A percentile compares a stretch with the other conserved stretches of the same genome.
phyloP scores from a whole-genome alignment of 2,113 vertebrate species.

The Ibidorhyncha struthersii region DNA sequence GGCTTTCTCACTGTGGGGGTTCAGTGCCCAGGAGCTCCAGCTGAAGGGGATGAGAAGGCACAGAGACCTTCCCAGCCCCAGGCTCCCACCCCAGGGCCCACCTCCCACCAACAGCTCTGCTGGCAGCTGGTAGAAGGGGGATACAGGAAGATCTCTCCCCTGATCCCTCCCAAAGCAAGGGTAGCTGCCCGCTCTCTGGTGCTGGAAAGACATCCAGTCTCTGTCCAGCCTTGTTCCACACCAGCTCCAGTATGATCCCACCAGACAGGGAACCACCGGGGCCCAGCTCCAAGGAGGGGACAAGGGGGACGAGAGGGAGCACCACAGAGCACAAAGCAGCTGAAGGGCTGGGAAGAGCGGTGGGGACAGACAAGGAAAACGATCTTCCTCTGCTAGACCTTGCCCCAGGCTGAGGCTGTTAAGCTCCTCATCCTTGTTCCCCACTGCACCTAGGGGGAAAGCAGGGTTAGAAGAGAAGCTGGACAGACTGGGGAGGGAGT shows the following conservation, averaged over 20 bases:
- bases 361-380: neutral
- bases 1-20: accelerated
- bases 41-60: neutral
- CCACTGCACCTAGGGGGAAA: neutral
- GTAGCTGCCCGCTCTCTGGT: neutral
- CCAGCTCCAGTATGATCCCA: neutral
- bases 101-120: neutral
- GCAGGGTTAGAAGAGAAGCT: slow-evolving; percentile 31
- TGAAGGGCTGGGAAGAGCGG: neutral
- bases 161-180: neutral
- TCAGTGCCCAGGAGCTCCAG: neutral
- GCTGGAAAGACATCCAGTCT: neutral
- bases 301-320: neutral
- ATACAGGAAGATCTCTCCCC: neutral
- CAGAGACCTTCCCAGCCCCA: neutral
- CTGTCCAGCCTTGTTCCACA: neutral
- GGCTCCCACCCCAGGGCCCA: neutral
- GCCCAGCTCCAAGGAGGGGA: neutral
- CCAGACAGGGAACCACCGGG: neutral
- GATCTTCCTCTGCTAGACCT: neutral
- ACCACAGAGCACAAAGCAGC: neutral
- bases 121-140: neutral
- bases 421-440: neutral
- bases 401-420: neutral
- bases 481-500: neutral